A percentile compares a stretch with the other conserved stretches of the same genome.
These are phyloP conservation scores for Oncorhynchus gorbuscha DNA, from an alignment of 2,113 vertebrate genomes.

Conservation along the genomic window DNA sequence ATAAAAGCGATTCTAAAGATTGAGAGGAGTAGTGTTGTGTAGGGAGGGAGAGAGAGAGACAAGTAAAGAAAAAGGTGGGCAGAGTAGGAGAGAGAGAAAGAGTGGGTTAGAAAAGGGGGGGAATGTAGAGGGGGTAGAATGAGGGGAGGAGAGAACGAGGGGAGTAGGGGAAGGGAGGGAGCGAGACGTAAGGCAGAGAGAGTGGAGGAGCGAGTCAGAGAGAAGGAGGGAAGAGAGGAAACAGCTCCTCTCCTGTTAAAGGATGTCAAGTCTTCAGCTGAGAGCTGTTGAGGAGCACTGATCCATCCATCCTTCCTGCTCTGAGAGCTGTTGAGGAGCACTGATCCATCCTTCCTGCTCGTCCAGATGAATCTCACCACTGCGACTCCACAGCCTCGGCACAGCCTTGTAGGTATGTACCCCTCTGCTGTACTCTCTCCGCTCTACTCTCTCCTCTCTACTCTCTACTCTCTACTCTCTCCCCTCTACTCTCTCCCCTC, in stretches of 20 bases:
- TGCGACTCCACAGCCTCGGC: neutral
- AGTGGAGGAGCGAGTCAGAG: slow-evolving; percentile 56
- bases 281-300: slow-evolving; percentile 4
- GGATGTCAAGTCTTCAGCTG: slow-evolving; percentile 43
- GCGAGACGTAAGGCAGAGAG: slow-evolving; percentile 49
- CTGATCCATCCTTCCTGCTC: neutral
- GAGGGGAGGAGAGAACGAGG: slow-evolving; percentile 29
- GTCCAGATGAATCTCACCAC: neutral
- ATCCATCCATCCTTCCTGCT: neutral
- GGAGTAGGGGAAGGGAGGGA: slow-evolving; percentile 37
- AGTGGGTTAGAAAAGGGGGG: slow-evolving; percentile 55
- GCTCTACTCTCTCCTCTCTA: no score
- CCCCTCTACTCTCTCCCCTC: no score
- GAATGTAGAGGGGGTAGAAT: slow-evolving; percentile 22
- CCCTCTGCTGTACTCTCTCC: neutral
- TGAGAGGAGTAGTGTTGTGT: slow-evolving; percentile 9
- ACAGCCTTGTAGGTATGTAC: neutral
- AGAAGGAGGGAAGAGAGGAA: slow-evolving; percentile 48
- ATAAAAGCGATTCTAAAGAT: neutral
- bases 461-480: no score
- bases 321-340: slow-evolving; percentile 8
- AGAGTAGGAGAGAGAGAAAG: slow-evolving; percentile 48
- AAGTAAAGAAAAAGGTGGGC: slow-evolving; percentile 23
- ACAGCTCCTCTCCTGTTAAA: slow-evolving; percentile 42
- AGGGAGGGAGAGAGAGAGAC: slow-evolving; percentile 17